Evolutionary conservation across 1,140 invertebrate species (phyloP), one percentile per base, ranked within the genome.

Genomic region (Reticulitermes speratus): DNA sequence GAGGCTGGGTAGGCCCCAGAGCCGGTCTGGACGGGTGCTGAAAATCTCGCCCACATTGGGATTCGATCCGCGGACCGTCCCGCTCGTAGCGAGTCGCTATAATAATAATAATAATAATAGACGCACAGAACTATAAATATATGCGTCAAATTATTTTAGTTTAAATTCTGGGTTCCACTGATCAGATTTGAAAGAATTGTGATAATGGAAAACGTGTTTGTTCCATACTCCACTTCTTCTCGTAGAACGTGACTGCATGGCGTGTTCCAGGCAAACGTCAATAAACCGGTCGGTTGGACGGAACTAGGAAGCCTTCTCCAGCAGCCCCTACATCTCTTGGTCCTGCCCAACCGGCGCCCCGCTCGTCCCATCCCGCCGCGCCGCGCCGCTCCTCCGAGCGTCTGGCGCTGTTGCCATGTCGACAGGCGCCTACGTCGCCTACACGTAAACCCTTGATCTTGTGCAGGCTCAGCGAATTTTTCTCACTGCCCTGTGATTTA

Each of bases 381-480:
- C 19, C 59, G 59, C 59, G 59, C 59, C 25, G 25, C 25, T 30
- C n/a, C 25, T 30, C 65, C n/a, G n/a, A 75, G 65, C 65, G 65
- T 75, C 65, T 75, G 65, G 65, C 65, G 65, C 65, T 75, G 65
- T 75, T 75, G 65, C 65, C 65, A 75, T 75, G n/a, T 75, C 65
- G 9, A 75, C 65, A 30, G 65, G 65, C 65, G 65, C 65, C 65
- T 19, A 75, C 65, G 65, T 75, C 65, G 65, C 65, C 65, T 75
- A 30, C 65, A 75, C 65, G 14, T 30, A 30, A 25, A 75, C 65
- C n/a, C 65, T 55, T 65, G 30, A 75, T 75, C 65, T 75, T 75
- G n/a, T 75, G 65, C n/a, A 75, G 65, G 25, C n/a, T 75, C 65
- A 9, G 65, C 9, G 65, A 75, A 9, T 75, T 30, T 30, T 75